Percentiles rank a stretch among this genome's conserved stretches.
These are phyloP conservation scores for Drosophila nasuta DNA, from an alignment of 1,140 invertebrate genomes.

Conservation along the genomic window DNA sequence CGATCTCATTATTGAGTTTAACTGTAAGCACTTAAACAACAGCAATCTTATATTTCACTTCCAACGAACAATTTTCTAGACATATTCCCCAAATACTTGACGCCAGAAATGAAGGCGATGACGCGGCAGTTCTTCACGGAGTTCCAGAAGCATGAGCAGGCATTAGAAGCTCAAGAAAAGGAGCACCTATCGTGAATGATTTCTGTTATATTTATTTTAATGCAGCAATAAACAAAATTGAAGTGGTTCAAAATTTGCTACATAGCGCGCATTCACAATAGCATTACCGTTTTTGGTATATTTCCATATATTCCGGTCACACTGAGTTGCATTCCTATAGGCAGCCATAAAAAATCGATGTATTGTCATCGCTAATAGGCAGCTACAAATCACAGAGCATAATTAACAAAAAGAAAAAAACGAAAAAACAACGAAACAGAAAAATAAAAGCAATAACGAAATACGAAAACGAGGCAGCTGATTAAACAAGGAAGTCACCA, in stretches of 20 bases:
- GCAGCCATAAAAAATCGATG: too few relatives aligned
- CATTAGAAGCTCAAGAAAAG: conserved; percentile 50
- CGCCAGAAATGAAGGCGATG: conserved; percentile 61
- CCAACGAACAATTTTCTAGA: conserved; percentile 34
- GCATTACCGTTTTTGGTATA: too few relatives aligned
- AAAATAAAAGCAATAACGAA: conserved; percentile 32
- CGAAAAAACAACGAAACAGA: conserved; percentile 26
- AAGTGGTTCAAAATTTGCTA: neutral
- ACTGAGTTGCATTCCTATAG: too few relatives aligned
- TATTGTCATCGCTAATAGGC: neutral
- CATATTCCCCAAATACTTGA: conserved; percentile 70
- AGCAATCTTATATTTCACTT: neutral
- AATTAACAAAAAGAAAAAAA: conserved; percentile 39
- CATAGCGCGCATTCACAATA: neutral
- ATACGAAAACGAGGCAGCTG: conserved; percentile 11
- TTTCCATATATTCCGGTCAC: too few relatives aligned
- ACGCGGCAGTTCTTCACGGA: conserved; percentile 58
- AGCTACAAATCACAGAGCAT: conserved; percentile 39
- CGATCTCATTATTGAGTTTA: conserved; percentile 77
- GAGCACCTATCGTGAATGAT: conserved; percentile 8
- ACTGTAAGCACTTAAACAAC: conserved; percentile 48
- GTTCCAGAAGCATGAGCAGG: conserved; percentile 51
- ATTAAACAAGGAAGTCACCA: neutral
- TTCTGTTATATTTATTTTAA: conserved; percentile 15
- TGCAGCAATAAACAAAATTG: conserved; percentile 38